These are phyloP conservation scores for Eublepharis macularius DNA, from an alignment of 2,113 vertebrate species.

Conservation along the genomic window DNA sequence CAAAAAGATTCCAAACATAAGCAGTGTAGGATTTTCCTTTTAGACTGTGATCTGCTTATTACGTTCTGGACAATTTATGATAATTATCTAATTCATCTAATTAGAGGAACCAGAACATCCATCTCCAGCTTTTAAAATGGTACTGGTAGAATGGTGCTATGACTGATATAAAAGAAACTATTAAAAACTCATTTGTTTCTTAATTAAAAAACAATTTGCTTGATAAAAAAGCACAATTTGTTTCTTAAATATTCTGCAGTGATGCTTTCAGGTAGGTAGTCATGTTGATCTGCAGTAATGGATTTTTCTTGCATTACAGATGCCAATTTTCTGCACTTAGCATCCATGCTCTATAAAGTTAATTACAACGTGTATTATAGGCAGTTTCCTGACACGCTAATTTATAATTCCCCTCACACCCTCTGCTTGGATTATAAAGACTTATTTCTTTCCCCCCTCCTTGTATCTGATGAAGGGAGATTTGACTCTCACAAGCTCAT, in stretches of 20 bases:
- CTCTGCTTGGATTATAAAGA: no score
- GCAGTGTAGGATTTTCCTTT: not conserved
- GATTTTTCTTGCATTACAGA: no score
- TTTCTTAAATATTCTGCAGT: not conserved
- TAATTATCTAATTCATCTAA: not conserved
- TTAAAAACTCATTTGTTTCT: conserved; percentile 4
- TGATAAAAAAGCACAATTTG: conserved; percentile 23
- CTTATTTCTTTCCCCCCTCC: no score
- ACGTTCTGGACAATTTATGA: not conserved
- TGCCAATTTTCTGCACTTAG: no score
- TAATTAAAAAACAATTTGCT: not conserved
- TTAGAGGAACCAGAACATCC: not conserved
- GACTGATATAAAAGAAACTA: conserved; percentile 7
- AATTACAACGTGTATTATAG: no score
- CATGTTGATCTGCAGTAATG: no score
- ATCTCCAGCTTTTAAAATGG: conserved; percentile 20
- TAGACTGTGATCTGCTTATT: conserved; percentile 17
- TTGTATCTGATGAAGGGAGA: no score
- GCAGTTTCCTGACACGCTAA: no score
- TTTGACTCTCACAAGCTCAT: no score
- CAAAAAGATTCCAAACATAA: not conserved
- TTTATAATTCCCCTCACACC: no score
- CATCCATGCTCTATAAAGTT: no score
- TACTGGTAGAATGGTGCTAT: conserved; percentile 15
- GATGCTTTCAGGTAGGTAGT: no score